These are phyloP conservation scores for Bagarius yarrelli DNA, from an alignment of 2,113 vertebrate genomes.

Conservation along the genomic window DNA sequence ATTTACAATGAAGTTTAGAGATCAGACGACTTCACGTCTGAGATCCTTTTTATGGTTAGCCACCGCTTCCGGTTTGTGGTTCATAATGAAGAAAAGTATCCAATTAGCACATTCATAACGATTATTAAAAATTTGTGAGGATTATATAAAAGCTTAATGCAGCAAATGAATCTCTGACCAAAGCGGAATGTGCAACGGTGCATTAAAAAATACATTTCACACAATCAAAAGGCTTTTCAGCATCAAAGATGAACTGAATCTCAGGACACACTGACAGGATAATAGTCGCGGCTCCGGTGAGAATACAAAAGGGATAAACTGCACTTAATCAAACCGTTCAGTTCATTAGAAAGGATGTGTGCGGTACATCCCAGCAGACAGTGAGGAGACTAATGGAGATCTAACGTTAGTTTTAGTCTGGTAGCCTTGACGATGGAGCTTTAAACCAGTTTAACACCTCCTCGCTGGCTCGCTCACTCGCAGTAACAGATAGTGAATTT, in stretches of 20 bases:
- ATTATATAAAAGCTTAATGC: not conserved
- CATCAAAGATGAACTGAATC: not conserved
- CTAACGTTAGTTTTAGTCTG: not conserved
- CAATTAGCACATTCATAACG: conserved; percentile 11
- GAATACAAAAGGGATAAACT: not conserved
- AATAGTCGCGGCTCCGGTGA: not conserved
- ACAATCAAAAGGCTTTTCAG: conserved; percentile 1
- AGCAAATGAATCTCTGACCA: conserved; percentile 6
- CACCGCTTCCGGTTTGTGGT: not conserved
- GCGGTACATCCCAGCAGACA: not conserved
- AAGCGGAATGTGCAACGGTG: not conserved
- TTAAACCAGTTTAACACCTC: not conserved
- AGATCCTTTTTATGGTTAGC: not conserved
- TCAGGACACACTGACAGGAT: conserved; percentile 8
- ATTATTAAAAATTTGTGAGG: not conserved
- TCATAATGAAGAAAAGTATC: not conserved
- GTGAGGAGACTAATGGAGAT: not conserved
- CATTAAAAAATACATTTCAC: not conserved
- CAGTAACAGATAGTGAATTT: not conserved
- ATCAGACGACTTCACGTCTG: no score
- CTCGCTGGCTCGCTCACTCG: not conserved
- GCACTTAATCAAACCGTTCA: not conserved
- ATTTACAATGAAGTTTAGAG: no score
- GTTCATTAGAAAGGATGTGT: not conserved
- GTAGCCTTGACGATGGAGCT: not conserved